A percentile compares a stretch with the other conserved stretches of the same genome.
Conservation (phyloP, 2,113 vertebrate genomes). For the Mormyrus lacerda region DNA sequence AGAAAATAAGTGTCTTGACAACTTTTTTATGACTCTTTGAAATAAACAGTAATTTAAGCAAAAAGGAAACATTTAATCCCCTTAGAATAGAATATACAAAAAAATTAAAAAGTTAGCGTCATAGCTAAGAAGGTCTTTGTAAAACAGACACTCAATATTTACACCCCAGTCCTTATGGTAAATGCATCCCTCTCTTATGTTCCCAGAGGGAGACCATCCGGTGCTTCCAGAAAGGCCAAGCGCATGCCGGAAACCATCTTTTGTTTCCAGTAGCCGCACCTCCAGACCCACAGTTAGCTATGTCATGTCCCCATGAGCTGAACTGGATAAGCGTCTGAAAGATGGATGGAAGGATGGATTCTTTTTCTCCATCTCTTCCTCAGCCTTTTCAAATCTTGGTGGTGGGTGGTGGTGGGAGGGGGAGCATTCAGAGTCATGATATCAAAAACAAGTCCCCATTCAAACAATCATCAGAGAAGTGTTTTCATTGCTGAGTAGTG, state of each 20-base stretch:
- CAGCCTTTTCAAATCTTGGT: constrained; percentile 28
- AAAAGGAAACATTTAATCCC: background rate
- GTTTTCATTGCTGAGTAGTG: constrained; percentile 33
- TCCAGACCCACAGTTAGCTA: background rate
- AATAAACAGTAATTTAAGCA: background rate
- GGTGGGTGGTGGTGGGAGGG: background rate
- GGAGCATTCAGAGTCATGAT: constrained; percentile 30
- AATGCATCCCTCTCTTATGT: background rate
- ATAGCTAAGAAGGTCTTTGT: background rate
- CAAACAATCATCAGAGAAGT: constrained; percentile 38
- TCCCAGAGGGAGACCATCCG: background rate
- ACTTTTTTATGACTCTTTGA: background rate
- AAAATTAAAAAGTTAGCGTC: background rate
- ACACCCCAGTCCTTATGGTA: background rate
- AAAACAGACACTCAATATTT: background rate
- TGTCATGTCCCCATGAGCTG: background rate
- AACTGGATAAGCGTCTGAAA: background rate
- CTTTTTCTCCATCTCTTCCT: constrained; percentile 21
- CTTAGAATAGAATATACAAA: background rate
- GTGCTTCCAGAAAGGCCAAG: background rate
- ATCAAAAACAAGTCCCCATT: constrained; percentile 40
- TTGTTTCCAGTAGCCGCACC: background rate
- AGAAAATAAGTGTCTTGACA: constrained; percentile 4
- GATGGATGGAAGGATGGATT: background rate
- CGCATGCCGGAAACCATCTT: background rate